phyloP scores from a whole-genome alignment of 2,888 invertebrate genomes.

The Crepidodera aurea region DNA sequence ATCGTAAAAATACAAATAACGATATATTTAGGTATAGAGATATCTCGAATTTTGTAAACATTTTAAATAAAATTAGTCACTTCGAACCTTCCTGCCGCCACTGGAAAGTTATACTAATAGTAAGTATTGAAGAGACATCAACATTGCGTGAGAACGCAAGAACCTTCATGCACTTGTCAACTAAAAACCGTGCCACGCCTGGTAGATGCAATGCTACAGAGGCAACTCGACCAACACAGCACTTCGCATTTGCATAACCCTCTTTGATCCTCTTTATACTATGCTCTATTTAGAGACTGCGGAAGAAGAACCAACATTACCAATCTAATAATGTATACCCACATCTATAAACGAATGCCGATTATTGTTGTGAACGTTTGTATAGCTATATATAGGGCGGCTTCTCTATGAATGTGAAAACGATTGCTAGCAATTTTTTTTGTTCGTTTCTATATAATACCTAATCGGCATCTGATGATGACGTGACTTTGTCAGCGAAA shows the following conservation, averaged over 20 bases:
- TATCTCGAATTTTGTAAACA: too few species aligned
- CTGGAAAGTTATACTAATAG: conserved; percentile 5
- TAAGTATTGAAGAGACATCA: conserved; percentile 30
- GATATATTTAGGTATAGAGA: too few species aligned
- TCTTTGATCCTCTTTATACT: conserved; percentile 11
- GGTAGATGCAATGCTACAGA: conserved; percentile 26
- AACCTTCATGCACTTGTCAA: conserved; percentile 45
- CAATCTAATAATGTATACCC: background rate
- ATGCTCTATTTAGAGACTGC: conserved; percentile 21
- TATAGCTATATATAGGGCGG: too few species aligned
- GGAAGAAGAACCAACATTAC: conserved; percentile 4
- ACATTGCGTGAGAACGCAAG: conserved; percentile 43
- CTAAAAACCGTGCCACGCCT: conserved; percentile 42
- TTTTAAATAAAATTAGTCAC: too few species aligned
- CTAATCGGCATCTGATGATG: too few species aligned
- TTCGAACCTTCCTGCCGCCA: conserved; percentile 13
- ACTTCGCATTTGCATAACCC: conserved; percentile 18
- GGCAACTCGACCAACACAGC: conserved; percentile 14
- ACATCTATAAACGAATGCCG: background rate
- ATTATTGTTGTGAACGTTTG: too few species aligned
- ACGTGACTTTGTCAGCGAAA: too few species aligned
- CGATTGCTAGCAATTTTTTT: too few species aligned
- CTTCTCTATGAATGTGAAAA: too few species aligned
- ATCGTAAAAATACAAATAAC: too few species aligned
- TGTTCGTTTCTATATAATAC: too few species aligned